Base-by-base conservation (phyloP, 1,140 invertebrate species). In the Dryas iulia region DNA sequence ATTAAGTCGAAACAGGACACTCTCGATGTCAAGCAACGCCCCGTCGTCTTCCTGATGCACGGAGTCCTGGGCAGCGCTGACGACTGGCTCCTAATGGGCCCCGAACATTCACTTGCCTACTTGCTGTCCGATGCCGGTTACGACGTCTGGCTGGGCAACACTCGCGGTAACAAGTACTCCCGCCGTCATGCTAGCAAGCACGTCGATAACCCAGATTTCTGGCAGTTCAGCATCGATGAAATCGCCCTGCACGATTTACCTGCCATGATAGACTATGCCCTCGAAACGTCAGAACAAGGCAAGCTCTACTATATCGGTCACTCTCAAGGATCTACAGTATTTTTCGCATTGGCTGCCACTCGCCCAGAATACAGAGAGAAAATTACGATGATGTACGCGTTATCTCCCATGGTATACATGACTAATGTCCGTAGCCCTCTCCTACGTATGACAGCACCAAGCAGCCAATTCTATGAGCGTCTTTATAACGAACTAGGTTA, bases 71-170 rank as follows among this genome's bases (percentile, higher is more conserved):
- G 92, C n/a, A 93, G 93, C 65, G 93, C 94, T 11, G 91, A 94
- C 14, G 94, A 95, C 79, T 96, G 92, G 90, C 80, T 95, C 2
- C 73, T 94, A 6, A 93, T 92, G 81, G 91, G 93, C 30, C 92
- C 93, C 0, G 73, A 90, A 11, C 93, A 92, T 54, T 92, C 90
- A 61, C 77, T 86, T 92, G 95, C 92, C 0, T 90, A 85, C 69
- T 57, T 85, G 35, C 79, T 91, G 25, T 68, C 82, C 26, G 87
- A 96, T 71, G 86, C 91, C 39, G 95, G 95, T 23, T 96, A 94
- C 65, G 96, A 97, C 70, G 95, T 96, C 7, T 97, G 95, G 95
- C 83, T 97, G 73, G 94, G 94, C n/a, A 97, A 97, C 82, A 93
- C 93, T 5, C 92, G 96, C 35, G 95, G 96, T 7, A 96, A 95